phyloP scores from a whole-genome alignment of 1,140 invertebrate species.

The Drosophila simulans region DNA sequence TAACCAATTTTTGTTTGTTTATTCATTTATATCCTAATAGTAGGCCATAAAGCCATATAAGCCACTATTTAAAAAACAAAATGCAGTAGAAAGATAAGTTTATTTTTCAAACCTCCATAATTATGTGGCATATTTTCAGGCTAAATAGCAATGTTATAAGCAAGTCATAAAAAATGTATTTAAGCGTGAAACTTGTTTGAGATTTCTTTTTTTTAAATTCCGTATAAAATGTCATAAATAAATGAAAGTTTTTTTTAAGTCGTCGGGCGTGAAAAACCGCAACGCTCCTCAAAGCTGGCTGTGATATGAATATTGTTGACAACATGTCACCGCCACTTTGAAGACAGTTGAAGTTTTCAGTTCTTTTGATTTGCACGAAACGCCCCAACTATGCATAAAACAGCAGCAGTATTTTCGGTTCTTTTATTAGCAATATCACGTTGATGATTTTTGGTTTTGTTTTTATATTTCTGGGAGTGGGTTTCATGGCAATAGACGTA shows the following conservation, averaged over 20 bases:
- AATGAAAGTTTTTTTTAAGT: neutral
- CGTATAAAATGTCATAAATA: neutral
- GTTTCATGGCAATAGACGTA: constrained; percentile 53
- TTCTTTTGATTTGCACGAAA: neutral
- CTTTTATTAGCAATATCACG: constrained; percentile 76
- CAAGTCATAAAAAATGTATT: neutral
- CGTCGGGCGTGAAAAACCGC: constrained; percentile 1
- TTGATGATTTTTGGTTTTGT: constrained; percentile 68
- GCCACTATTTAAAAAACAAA: neutral
- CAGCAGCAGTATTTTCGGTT: constrained; percentile 42
- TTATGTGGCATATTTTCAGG: constrained; percentile 15
- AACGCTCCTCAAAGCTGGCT: constrained; percentile 93
- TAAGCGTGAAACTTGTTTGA: accelerated
- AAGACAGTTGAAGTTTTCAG: constrained; percentile 53
- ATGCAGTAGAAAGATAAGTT: neutral
- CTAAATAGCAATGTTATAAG: neutral
- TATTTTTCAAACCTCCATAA: neutral
- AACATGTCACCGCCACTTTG: constrained; percentile 70
- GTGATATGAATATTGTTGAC: constrained; percentile 89
- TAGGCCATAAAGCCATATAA: constrained; percentile 11
- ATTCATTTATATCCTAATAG: constrained; percentile 4
- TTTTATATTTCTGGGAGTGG: constrained; percentile 26
- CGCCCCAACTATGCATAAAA: constrained; percentile 24
- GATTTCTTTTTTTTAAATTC: neutral
- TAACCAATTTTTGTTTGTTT: too few relatives aligned